Conservation (phyloP, 1,140 invertebrate genomes). For the Heterodera carotae region DNA sequence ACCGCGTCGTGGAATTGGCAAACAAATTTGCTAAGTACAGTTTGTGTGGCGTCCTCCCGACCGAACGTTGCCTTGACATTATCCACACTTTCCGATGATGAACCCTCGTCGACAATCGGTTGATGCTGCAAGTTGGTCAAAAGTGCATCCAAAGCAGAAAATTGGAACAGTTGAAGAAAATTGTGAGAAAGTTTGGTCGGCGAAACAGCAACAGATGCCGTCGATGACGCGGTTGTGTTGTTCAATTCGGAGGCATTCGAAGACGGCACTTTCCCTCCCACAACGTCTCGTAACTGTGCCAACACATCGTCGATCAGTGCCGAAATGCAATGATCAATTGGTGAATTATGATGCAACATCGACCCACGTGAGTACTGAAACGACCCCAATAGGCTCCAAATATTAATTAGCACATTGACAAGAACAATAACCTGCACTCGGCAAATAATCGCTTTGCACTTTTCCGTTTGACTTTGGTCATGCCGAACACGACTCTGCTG, state of each 20-base stretch:
- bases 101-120: not conserved
- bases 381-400: not conserved
- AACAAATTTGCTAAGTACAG: constrained; percentile 52
- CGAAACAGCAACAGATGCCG: constrained; percentile 11
- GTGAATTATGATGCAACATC: constrained; percentile 47
- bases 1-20: constrained; percentile 59
- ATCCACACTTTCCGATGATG: not conserved
- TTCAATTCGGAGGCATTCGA: constrained; percentile 5
- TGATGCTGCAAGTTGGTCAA: constrained; percentile 51
- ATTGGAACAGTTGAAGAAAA: constrained; percentile 60
- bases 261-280: constrained; percentile 12
- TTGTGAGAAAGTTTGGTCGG: constrained; percentile 41
- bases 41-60: constrained; percentile 11
- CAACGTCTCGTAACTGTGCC: constrained; percentile 28
- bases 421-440: constrained; percentile 41
- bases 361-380: constrained; percentile 51
- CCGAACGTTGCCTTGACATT: not conserved
- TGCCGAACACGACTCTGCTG: not conserved
- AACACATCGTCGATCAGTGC: constrained; percentile 51
- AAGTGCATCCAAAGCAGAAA: constrained; percentile 56
- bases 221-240: not conserved
- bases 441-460: constrained; percentile 54
- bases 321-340: constrained; percentile 38
- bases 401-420: not conserved
- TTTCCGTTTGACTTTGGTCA: not conserved